A percentile compares a stretch with the other conserved stretches of the same genome.
phyloP scores from a whole-genome alignment of 64 coral and sea anemone species.

The Pocillopora verrucosa region DNA sequence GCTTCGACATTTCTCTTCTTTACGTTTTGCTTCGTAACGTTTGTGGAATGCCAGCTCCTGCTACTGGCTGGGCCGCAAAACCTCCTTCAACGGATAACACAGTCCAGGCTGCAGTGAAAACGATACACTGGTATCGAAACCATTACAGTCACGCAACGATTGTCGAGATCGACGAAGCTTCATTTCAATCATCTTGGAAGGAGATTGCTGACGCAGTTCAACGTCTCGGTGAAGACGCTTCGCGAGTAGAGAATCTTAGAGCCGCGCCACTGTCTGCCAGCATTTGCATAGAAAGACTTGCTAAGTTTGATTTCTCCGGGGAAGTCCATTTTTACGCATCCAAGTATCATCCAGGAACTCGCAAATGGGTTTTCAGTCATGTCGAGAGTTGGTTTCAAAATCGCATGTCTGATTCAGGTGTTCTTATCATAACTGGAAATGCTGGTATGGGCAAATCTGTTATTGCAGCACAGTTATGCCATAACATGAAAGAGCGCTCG shows the following conservation, averaged over 20 bases:
- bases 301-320: slow-evolving; percentile 60
- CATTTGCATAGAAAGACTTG: slow-evolving; percentile 49
- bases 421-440: slow-evolving; percentile 57
- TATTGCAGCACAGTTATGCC: slow-evolving; percentile 61
- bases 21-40: slow-evolving; percentile 56
- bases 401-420: slow-evolving; percentile 20
- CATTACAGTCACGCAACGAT: slow-evolving; percentile 9
- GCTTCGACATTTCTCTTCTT: slow-evolving; percentile 66
- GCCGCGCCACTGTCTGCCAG: slow-evolving; percentile 11
- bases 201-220: slow-evolving; percentile 50
- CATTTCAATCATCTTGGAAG: slow-evolving; percentile 53
- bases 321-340: slow-evolving; percentile 36
- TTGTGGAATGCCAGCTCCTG: slow-evolving; percentile 41
- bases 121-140: slow-evolving; percentile 72
- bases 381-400: slow-evolving; percentile 62
- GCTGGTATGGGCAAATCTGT: slow-evolving; percentile 83
- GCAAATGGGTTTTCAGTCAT: slow-evolving; percentile 52
- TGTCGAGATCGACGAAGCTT: slow-evolving; percentile 4
- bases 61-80: slow-evolving; percentile 56
- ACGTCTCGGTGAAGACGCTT: slow-evolving; percentile 32
- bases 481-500: not conserved
- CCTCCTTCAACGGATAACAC: slow-evolving; percentile 47
- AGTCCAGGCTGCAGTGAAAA: slow-evolving; percentile 40
- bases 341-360: slow-evolving; percentile 56
- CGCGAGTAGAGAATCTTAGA: slow-evolving; percentile 41